Base-by-base conservation (phyloP, 2,888 invertebrate genomes). In the Metallyticus violacea region DNA sequence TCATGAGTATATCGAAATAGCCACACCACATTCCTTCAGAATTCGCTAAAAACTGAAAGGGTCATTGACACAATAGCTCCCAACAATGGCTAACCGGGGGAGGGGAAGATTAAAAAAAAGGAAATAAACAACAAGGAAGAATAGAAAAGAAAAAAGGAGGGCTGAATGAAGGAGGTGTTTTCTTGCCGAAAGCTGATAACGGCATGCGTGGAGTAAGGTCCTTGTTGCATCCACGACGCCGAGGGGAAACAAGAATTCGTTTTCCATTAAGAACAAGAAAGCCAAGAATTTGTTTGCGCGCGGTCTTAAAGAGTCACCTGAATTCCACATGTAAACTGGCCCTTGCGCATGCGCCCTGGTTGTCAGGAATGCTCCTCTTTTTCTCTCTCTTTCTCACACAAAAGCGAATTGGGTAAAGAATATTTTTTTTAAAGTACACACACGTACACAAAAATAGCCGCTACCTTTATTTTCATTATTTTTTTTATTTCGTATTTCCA, bases 251-350 rank as follows among this genome's bases (percentile, higher is more conserved):
- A 62, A 62, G 77, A 77, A 83, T 83, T 77, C 83, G 29, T 83
- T 29, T 83, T 83, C 83, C 28, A 83, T 77, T 83, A 83, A 77
- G 83, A 83, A 83, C 25, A 5, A 83, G 83, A 28, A 83, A 76
- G 77, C 77, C 83, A 83, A 83, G 83, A 83, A 83, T 83, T 83
- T 83, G 83, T 83, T 77, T 83, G 77, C 83, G 26, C 25, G 77
- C 7, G 15, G 82, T 82, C 9, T 62, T 28, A 76, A 83, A 7
- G 25, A 77, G 77, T 77, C 83, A 62, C 83, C 83, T 83, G 83
- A 83, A 83, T 83, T 83, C 83, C 77, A 29, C 77, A 62, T 83
- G 77, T 25, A 77, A 77, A 77, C 29, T 25, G 28, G 25, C 77
- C 26, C 27, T n/a, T 40, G n/a, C n/a, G n/a, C n/a, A n/a, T n/a